phyloP scores from a whole-genome alignment of 2,888 invertebrate genomes.

The Sycophila texana region DNA sequence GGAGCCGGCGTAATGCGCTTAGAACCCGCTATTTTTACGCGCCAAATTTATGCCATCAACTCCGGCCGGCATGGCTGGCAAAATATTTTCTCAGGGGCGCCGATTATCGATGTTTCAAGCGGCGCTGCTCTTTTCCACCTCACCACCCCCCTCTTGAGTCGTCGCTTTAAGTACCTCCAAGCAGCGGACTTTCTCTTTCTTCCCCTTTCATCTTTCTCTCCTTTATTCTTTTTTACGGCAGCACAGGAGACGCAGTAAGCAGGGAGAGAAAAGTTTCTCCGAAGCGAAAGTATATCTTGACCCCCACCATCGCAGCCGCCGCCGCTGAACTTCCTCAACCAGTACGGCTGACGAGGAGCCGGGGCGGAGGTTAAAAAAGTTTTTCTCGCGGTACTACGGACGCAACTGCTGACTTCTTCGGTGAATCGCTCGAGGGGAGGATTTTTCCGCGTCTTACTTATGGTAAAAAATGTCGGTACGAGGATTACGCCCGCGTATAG shows the following conservation, averaged over 20 bases:
- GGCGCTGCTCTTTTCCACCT: constrained; percentile 9
- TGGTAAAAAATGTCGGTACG: constrained; percentile 35
- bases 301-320: constrained; percentile 21
- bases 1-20: constrained; percentile 70
- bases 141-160: background rate
- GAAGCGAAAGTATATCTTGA: constrained; percentile 49
- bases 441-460: constrained; percentile 44
- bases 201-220: constrained; percentile 2
- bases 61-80: constrained; percentile 57
- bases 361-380: constrained; percentile 46
- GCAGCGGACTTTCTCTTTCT: constrained; percentile 50
- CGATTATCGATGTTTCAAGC: constrained; percentile 45
- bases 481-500: constrained; percentile 10
- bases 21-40: constrained; percentile 67
- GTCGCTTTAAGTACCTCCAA: constrained; percentile 33
- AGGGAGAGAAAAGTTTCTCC: constrained; percentile 60
- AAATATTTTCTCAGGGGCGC: constrained; percentile 67
- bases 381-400: constrained; percentile 5
- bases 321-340: constrained; percentile 45
- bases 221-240: constrained; percentile 8
- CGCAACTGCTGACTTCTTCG: background rate
- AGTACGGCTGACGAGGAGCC: background rate
- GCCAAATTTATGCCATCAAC: constrained; percentile 71
- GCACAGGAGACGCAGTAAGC: constrained; percentile 24
- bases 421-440: constrained; percentile 22